Conservation (phyloP, 2,888 invertebrate genomes). For the Odontocolon sp. region DNA sequence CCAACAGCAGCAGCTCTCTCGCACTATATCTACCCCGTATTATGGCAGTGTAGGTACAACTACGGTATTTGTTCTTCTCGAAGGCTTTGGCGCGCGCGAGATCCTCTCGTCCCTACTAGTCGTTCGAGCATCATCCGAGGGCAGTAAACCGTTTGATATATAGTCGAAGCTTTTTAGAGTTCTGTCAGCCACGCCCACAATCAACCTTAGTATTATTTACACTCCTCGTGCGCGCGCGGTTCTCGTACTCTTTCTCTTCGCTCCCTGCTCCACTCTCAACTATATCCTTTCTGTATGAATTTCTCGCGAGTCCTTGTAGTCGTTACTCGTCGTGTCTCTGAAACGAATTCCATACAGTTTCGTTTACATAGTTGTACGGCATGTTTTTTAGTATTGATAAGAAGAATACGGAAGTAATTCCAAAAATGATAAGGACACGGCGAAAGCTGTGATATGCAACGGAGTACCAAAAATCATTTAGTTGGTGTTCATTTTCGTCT, state of each 20-base stretch:
- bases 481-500: too few species aligned
- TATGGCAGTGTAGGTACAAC: conserved; percentile 31
- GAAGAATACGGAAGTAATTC: too few species aligned
- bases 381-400: too few species aligned
- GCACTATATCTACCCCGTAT: conserved; percentile 38
- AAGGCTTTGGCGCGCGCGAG: conserved; percentile 52
- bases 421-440: too few species aligned
- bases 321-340: conserved; percentile 10
- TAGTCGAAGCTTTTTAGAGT: conserved; percentile 81
- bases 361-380: too few species aligned
- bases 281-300: conserved; percentile 42
- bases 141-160: conserved; percentile 81
- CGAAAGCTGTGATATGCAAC: too few species aligned
- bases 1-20: conserved; percentile 41
- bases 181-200: conserved; percentile 81
- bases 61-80: conserved; percentile 60
- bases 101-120: conserved; percentile 64
- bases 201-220: conserved; percentile 81
- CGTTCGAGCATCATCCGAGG: conserved; percentile 74
- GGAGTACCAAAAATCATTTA: too few species aligned
- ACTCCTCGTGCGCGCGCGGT: conserved; percentile 72
- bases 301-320: conserved; percentile 39
- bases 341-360: too few species aligned
- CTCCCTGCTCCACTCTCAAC: conserved; percentile 29
- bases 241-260: conserved; percentile 61